Conservation (phyloP, 2,888 invertebrate genomes). For the Mimumesa dahlbomi region DNA sequence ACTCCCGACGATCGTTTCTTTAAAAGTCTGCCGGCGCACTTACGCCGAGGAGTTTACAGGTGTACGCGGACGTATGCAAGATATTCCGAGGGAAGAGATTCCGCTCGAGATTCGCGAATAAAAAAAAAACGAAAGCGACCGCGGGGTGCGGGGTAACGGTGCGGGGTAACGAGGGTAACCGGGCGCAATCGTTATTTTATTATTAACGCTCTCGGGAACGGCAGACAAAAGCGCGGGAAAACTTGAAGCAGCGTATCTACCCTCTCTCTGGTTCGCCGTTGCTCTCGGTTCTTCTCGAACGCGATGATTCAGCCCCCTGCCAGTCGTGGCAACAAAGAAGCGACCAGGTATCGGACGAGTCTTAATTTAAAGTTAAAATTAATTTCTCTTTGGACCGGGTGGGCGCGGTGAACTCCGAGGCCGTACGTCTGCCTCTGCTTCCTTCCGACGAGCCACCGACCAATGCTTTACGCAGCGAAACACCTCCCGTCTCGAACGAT, state of each 20-base stretch:
- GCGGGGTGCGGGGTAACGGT: too few relatives aligned
- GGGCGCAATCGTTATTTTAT: slow-evolving; percentile 48
- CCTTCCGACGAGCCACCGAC: not conserved
- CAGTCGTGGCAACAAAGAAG: slow-evolving; percentile 75
- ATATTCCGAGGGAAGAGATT: too few relatives aligned
- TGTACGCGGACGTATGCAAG: too few relatives aligned
- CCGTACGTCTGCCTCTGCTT: too few relatives aligned
- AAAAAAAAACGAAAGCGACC: too few relatives aligned
- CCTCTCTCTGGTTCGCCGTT: too few relatives aligned
- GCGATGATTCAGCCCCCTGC: slow-evolving; percentile 61
- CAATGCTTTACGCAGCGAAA: too few relatives aligned
- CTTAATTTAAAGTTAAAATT: slow-evolving; percentile 81
- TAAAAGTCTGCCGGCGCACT: too few relatives aligned
- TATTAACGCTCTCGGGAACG: slow-evolving; percentile 67
- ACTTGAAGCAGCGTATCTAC: slow-evolving; percentile 63
- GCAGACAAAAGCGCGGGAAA: slow-evolving; percentile 78
- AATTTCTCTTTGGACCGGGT: slow-evolving; percentile 74
- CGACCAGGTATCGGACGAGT: slow-evolving; percentile 78
- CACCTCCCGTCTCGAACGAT: not conserved
- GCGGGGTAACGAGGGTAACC: slow-evolving; percentile 24
- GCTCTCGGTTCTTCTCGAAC: slow-evolving; percentile 39
- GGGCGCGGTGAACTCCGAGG: slow-evolving; percentile 1
- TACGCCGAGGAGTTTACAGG: too few relatives aligned
- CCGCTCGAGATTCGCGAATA: too few relatives aligned
- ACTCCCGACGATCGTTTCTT: not conserved